Evolutionary conservation across 2,113 vertebrate genomes (phyloP).

Genomic region (Zingel zingel): DNA sequence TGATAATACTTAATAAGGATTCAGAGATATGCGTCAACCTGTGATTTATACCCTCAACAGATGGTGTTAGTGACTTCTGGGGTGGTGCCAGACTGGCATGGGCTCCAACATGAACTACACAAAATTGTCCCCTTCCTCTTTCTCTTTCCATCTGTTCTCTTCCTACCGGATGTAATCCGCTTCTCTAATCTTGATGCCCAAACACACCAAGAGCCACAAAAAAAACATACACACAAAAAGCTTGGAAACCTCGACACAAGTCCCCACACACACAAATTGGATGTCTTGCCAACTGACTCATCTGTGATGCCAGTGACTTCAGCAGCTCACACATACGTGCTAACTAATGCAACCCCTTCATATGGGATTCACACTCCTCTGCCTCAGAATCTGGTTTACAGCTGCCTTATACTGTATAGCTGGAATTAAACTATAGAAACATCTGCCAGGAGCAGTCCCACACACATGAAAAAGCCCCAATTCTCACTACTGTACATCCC

Average conservation of each 20-base stretch:
- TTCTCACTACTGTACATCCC: background rate
- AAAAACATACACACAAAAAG: constrained; percentile 26
- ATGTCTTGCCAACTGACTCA: constrained; percentile 33
- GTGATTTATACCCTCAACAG: constrained; percentile 40
- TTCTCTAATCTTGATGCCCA: constrained; percentile 67
- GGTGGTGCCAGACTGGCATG: constrained; percentile 32
- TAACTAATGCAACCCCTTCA: constrained; percentile 17
- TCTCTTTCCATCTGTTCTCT: constrained; percentile 59
- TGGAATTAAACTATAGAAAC: constrained; percentile 19
- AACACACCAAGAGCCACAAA: constrained; percentile 51
- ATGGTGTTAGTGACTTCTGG: constrained; percentile 42
- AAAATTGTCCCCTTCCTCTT: constrained; percentile 72
- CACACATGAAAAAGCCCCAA: constrained; percentile 7
- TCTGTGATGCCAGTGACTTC: constrained; percentile 33
- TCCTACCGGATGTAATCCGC: constrained; percentile 54
- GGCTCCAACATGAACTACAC: constrained; percentile 49
- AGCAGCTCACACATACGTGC: constrained; percentile 22
- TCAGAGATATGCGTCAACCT: background rate
- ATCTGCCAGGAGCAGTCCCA: constrained; percentile 16
- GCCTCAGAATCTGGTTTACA: constrained; percentile 20
- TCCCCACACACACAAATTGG: constrained; percentile 27
- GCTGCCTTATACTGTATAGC: constrained; percentile 1
- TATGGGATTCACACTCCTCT: constrained; percentile 13
- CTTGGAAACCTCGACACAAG: constrained; percentile 35
- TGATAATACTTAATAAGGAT: constrained; percentile 1